Conservation (phyloP, 2,113 vertebrate genomes). For the Manacus vitellinus region DNA sequence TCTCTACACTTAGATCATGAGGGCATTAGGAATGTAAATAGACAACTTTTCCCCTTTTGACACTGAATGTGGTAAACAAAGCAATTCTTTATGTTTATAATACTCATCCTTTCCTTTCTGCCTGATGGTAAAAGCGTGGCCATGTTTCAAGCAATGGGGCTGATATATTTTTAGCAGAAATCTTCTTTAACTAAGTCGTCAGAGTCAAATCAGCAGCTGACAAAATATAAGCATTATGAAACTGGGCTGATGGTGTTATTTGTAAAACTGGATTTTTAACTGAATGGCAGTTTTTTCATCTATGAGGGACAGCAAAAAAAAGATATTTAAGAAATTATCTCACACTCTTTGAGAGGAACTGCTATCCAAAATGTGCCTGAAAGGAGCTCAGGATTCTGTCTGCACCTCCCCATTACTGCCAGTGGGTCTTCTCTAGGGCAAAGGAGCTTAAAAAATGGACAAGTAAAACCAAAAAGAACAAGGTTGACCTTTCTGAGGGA, state of each 20-base stretch:
- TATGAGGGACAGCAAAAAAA: neutral
- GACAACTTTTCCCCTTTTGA: neutral
- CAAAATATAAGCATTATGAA: constrained; percentile 22
- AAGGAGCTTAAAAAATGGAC: neutral
- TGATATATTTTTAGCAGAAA: constrained; percentile 33
- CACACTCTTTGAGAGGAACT: neutral
- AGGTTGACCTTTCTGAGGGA: neutral
- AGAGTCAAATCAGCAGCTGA: constrained; percentile 32
- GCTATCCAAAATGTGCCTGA: neutral
- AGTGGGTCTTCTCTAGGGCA: neutral
- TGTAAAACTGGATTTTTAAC: neutral
- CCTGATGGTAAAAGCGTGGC: neutral
- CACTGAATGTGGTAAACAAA: neutral
- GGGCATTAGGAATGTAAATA: neutral
- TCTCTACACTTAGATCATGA: accelerated
- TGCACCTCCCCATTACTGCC: neutral
- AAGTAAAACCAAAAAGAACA: neutral
- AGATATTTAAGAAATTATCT: neutral
- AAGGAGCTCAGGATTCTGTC: neutral
- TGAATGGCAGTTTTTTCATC: neutral
- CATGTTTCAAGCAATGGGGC: neutral
- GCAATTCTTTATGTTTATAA: neutral
- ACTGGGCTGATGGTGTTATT: neutral
- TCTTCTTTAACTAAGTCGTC: constrained; percentile 1
- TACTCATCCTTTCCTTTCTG: neutral